These are phyloP conservation scores for Mormyrus iriodes DNA, from an alignment of 2,113 vertebrate genomes.

Conservation along the genomic window DNA sequence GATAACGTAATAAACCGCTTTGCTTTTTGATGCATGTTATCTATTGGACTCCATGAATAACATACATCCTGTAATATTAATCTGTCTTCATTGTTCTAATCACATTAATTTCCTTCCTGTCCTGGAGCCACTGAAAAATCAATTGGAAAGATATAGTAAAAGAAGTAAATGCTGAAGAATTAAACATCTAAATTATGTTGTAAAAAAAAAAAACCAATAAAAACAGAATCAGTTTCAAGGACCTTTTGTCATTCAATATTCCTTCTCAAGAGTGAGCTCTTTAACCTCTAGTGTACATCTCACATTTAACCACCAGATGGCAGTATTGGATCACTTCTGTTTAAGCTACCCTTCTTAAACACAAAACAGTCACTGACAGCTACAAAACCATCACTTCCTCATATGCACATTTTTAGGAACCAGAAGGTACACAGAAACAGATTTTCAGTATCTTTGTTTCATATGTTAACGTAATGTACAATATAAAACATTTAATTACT, in stretches of 20 bases:
- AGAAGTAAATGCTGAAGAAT: background rate
- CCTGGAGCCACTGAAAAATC: background rate
- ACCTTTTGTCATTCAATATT: background rate
- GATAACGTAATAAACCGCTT: background rate
- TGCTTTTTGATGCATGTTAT: background rate
- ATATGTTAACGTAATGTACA: background rate
- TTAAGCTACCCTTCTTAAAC: background rate
- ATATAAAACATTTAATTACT: background rate
- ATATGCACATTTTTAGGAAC: background rate
- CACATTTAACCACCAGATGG: constrained; percentile 42
- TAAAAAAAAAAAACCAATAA: background rate
- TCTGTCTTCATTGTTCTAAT: background rate
- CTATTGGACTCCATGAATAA: background rate
- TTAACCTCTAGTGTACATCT: constrained; percentile 11
- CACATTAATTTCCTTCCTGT: background rate
- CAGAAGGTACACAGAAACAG: background rate
- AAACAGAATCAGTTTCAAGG: background rate
- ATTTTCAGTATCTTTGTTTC: background rate
- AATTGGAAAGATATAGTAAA: background rate
- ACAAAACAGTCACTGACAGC: background rate
- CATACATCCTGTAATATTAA: background rate
- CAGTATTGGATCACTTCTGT: constrained; percentile 31
- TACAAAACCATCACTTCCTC: background rate
- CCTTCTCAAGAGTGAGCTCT: background rate
- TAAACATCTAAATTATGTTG: background rate